Evolutionary conservation across 2,888 invertebrate genomes (phyloP), one percentile per base, ranked within the genome.

Genomic region (Platycheirus rosarum): DNA sequence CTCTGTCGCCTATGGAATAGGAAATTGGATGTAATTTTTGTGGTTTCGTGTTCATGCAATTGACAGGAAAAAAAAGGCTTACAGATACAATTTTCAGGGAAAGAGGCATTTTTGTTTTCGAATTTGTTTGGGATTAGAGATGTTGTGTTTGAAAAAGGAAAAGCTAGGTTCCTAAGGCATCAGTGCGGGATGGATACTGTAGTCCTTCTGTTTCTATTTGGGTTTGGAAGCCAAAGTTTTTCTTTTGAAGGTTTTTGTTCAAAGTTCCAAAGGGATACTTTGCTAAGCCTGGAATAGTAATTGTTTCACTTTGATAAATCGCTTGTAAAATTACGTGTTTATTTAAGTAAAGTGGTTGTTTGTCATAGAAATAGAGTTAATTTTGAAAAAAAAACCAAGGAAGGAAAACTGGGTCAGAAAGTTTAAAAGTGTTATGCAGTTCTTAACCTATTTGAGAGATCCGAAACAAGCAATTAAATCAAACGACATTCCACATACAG

Each of bases 1-100:
- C 29, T 32, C n/a, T n/a, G n/a, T n/a, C n/a, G n/a, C n/a, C n/a
- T n/a, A n/a, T 32, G 8, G 29, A 8, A 32, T 32, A 23, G 23
- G 14, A 40, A 44, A 29, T 6, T 44, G 65, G 55, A 49, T 74
- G 65, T 49, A 40, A 74, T 65, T 73, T 73, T 48, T 46, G 73
- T 65, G 55, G 53, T 63, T 73, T 73, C 14, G 37, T 29, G 65
- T 65, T 49, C 16, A 48, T 66, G 57, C 73, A 57, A 66, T 74
- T 65, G 48, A 57, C 65, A 16, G 40, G 53, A 55, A 74, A 63
- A 74, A 63, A 48, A 66, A 48, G 48, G 48, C 55, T 65, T 65
- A 29, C 13, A 53, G 26, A 65, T 57, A 23, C 23, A 46, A 16
- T 60, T 40, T 49, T 55, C 37, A 35, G 7, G 51, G 49, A 32